These are phyloP conservation scores for Ceyx cyanopectus DNA, from an alignment of 2,113 vertebrate genomes.

Conservation along the genomic window DNA sequence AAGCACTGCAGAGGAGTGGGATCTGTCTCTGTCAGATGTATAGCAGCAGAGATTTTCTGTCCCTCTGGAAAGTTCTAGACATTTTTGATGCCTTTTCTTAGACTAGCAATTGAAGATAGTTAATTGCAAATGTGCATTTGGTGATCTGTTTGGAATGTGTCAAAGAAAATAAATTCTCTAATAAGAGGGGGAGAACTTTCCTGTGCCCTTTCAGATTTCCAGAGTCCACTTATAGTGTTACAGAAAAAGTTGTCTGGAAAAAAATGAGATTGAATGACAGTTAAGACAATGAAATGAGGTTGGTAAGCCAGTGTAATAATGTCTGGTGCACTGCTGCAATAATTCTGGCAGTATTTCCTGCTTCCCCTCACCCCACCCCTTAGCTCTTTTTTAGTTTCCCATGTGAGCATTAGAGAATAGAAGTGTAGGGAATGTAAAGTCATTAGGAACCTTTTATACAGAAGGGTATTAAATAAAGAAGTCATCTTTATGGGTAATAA, in stretches of 20 bases:
- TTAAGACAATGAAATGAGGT: neutral
- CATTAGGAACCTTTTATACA: neutral
- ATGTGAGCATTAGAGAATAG: neutral
- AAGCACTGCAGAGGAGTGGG: neutral
- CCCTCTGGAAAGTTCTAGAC: neutral
- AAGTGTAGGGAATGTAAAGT: neutral
- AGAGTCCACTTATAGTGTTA: neutral
- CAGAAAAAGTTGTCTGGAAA: neutral
- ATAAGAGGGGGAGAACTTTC: neutral
- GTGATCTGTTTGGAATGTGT: neutral
- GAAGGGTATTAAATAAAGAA: neutral
- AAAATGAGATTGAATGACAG: neutral
- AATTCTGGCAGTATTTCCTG: neutral
- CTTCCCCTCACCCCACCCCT: neutral
- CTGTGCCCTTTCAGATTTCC: neutral
- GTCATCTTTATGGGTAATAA: neutral
- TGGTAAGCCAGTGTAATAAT: neutral
- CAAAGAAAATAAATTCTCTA: neutral
- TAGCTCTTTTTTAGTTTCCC: neutral
- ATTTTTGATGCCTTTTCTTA: neutral
- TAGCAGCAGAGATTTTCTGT: neutral
- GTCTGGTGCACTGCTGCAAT: neutral
- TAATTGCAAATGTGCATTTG: neutral
- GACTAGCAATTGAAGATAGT: neutral
- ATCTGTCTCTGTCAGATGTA: neutral